Evolutionary conservation across 2,113 vertebrate genomes (phyloP).

Genomic region (Eulemur rufifrons): DNA sequence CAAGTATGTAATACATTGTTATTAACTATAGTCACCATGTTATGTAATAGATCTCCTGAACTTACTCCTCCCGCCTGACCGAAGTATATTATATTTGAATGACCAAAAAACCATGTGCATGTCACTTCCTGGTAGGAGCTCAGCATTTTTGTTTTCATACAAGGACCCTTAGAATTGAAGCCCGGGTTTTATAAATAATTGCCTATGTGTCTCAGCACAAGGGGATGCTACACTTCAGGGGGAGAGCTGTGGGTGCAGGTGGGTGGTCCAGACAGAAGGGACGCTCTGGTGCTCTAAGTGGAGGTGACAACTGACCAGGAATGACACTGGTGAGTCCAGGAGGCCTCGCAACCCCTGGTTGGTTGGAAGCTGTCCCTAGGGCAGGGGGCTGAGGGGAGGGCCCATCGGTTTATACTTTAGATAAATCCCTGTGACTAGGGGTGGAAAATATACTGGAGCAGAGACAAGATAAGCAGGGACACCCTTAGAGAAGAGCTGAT

Average conservation of each 20-base stretch:
- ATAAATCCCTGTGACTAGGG: too few species aligned
- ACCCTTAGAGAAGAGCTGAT: not conserved
- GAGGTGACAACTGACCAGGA: not conserved
- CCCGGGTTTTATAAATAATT: not conserved
- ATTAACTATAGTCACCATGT: too few species aligned
- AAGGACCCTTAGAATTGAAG: not conserved
- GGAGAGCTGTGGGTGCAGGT: not conserved
- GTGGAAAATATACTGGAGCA: too few species aligned
- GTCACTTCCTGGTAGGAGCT: not conserved
- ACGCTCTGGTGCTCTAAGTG: too few species aligned
- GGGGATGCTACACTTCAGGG: rapidly evolving
- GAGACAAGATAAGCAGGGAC: too few species aligned
- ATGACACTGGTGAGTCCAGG: not conserved
- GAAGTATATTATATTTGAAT: not conserved
- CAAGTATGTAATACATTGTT: too few species aligned
- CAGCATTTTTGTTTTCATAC: not conserved
- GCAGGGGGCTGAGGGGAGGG: not conserved
- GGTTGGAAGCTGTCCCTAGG: not conserved
- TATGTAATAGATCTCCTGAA: too few species aligned
- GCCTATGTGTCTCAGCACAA: not conserved
- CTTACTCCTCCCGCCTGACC: too few species aligned
- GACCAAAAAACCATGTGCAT: not conserved
- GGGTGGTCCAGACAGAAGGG: not conserved
- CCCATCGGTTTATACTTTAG: too few species aligned
- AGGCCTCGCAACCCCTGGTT: rapidly evolving